Evolutionary conservation across 2,113 vertebrate species (phyloP).

Genomic region (Cochlearius cochlearius): DNA sequence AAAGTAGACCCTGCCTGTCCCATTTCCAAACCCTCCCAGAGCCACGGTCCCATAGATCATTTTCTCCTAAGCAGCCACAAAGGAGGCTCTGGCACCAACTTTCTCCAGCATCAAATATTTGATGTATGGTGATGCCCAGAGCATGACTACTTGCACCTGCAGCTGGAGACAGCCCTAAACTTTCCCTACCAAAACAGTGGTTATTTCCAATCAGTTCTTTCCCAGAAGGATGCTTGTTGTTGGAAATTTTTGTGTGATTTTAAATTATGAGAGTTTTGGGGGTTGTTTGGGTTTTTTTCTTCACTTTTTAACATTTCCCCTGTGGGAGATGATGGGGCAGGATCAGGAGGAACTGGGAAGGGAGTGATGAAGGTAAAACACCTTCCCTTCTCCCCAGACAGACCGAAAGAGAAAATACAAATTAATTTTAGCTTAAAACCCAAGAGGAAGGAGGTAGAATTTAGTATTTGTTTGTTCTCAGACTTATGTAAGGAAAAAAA

Average conservation of each 20-base stretch:
- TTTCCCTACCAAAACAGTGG: neutral
- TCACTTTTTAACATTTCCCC: neutral
- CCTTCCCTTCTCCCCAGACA: neutral
- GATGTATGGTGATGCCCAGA: neutral
- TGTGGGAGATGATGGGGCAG: neutral
- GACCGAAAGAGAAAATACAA: neutral
- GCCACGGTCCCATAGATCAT: neutral
- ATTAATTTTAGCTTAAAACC: neutral
- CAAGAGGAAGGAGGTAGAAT: neutral
- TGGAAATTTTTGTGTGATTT: neutral
- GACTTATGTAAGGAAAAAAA: neutral
- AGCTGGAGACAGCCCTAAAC: neutral
- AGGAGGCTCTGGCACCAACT: neutral
- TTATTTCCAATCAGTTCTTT: neutral
- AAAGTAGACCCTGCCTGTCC: neutral
- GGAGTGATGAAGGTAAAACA: neutral
- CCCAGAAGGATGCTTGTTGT: fast-evolving
- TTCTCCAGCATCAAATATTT: neutral
- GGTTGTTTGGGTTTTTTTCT: fast-evolving
- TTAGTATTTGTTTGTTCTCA: neutral
- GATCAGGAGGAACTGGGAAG: neutral
- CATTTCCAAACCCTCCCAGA: neutral
- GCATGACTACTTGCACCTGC: neutral
- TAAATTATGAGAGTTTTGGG: neutral
- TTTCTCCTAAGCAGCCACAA: neutral